Conservation (phyloP, 2,888 invertebrate species). For the Caprella mutica region DNA sequence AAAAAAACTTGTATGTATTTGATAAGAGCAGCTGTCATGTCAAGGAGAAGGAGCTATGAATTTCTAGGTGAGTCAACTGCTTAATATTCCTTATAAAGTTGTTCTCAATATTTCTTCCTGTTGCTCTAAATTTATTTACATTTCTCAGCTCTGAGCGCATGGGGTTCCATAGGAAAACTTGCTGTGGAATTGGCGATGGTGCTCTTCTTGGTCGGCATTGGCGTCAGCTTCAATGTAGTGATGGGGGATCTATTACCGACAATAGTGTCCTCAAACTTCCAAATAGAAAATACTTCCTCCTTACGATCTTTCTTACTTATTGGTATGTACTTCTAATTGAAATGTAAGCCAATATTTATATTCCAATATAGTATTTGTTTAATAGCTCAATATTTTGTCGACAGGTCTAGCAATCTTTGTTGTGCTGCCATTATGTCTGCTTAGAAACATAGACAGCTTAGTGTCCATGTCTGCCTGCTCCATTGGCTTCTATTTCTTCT, state of each 20-base stretch:
- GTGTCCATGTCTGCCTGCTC: slow-evolving; percentile 78
- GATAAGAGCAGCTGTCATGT: slow-evolving; percentile 76
- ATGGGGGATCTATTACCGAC: slow-evolving; percentile 92
- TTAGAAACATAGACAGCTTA: slow-evolving; percentile 79
- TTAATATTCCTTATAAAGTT: slow-evolving; percentile 82
- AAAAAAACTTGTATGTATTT: slow-evolving; percentile 81
- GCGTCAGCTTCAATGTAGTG: slow-evolving; percentile 94
- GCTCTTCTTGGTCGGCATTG: slow-evolving; percentile 84
- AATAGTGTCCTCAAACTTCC: slow-evolving; percentile 67
- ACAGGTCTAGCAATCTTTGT: slow-evolving; percentile 58
- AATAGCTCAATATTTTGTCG: not conserved
- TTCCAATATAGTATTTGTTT: not conserved
- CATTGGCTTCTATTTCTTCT: slow-evolving; percentile 77
- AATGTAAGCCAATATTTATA: not conserved
- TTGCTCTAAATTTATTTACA: too few relatives aligned
- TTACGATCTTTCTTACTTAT: slow-evolving; percentile 45
- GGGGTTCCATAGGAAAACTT: slow-evolving; percentile 81
- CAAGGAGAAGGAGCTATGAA: slow-evolving; percentile 78
- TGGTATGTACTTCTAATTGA: slow-evolving; percentile 40
- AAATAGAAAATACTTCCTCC: slow-evolving; percentile 55
- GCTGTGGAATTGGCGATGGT: slow-evolving; percentile 84
- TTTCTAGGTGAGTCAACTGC: slow-evolving; percentile 68
- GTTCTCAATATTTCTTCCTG: slow-evolving; percentile 52
- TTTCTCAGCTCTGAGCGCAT: slow-evolving; percentile 70
- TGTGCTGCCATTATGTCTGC: slow-evolving; percentile 74